Conservation (phyloP, 2,113 vertebrate species). For the Echinops telfairi region DNA sequence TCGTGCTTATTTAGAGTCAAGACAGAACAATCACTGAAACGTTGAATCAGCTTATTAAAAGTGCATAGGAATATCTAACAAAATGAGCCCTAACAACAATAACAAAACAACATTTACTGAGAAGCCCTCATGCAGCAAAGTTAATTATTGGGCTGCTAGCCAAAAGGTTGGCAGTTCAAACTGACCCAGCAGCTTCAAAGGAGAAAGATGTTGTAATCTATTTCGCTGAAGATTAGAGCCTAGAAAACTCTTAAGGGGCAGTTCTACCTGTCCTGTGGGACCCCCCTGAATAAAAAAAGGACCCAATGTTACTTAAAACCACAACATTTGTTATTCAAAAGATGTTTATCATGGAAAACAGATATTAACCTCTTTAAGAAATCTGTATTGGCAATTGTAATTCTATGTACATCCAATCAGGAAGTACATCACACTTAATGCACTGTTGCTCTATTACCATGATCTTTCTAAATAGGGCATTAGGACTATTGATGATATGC, state of each 20-base stretch:
- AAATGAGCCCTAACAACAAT: too few relatives aligned
- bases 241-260: not conserved
- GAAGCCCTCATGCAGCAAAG: not conserved
- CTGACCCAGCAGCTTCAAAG: not conserved
- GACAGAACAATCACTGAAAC: not conserved
- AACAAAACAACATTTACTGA: not conserved
- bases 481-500: not conserved
- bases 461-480: too few relatives aligned
- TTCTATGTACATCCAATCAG: not conserved
- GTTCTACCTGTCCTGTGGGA: not conserved
- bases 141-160: not conserved
- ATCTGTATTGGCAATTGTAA: not conserved
- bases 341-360: not conserved
- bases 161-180: not conserved
- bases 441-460: too few relatives aligned
- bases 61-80: not conserved
- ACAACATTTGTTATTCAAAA: conserved; percentile 3
- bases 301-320: not conserved
- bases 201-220: not conserved
- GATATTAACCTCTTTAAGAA: not conserved
- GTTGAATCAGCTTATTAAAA: not conserved
- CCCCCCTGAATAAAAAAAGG: not conserved
- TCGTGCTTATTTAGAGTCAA: not conserved
- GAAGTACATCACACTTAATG: not conserved
- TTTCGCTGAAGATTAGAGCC: not conserved